phyloP scores from a whole-genome alignment of 2,113 vertebrate species.

The Eleginops maclovinus region DNA sequence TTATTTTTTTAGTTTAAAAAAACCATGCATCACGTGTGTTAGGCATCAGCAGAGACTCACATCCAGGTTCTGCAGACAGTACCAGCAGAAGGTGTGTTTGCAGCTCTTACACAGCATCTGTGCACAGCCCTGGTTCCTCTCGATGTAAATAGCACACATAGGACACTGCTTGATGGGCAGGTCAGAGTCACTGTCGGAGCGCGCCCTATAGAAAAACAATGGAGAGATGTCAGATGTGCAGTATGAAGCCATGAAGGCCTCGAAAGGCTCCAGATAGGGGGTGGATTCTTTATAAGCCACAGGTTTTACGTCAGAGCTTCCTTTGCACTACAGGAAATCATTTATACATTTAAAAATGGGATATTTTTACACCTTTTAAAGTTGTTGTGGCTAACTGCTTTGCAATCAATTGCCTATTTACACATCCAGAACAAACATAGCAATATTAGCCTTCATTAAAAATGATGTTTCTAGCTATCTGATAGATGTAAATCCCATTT shows the following conservation, averaged over 20 bases:
- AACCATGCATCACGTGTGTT: not conserved
- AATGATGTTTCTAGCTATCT: not conserved
- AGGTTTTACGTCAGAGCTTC: constrained; percentile 11
- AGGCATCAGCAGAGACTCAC: constrained; percentile 82
- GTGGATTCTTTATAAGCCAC: constrained; percentile 50
- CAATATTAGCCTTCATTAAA: not conserved
- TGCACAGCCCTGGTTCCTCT: constrained; percentile 96
- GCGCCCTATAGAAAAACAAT: constrained; percentile 40
- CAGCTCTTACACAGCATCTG: constrained; percentile 99
- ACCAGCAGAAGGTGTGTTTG: constrained; percentile 99
- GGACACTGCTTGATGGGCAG: constrained; percentile 94
- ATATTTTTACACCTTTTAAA: no score
- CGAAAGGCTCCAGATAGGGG: constrained; percentile 1
- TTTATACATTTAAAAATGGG: no score
- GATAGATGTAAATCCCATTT: no score
- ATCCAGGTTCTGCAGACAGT: constrained; percentile 95
- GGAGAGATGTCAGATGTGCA: not conserved
- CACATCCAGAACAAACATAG: not conserved
- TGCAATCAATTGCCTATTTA: not conserved
- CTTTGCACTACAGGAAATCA: constrained; percentile 44
- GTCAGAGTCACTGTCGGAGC: constrained; percentile 80
- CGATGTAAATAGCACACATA: constrained; percentile 92
- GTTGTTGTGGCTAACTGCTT: no score
- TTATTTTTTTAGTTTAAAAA: not conserved
- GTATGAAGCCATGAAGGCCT: not conserved